A percentile compares a stretch with the other conserved stretches of the same genome.
Evolutionary conservation across 2,797 vertebrate species (phyloP).

Genomic region (Myotis pilosus): DNA sequence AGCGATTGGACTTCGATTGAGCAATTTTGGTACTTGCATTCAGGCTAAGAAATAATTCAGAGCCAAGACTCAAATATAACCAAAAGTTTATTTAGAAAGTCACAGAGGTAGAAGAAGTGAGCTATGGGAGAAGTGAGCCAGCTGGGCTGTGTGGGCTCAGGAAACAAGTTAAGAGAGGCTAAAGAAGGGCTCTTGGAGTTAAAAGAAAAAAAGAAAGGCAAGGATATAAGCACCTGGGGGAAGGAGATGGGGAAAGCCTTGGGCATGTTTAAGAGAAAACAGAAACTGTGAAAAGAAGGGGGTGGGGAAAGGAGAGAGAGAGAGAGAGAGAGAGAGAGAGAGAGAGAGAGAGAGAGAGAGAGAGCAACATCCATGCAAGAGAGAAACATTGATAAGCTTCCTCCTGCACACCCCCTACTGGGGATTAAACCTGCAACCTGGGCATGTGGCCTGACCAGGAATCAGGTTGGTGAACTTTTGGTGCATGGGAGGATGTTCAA

Average conservation of each 20-base stretch:
- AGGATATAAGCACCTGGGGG: background rate
- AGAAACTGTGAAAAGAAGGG: background rate
- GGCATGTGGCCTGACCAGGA: no score
- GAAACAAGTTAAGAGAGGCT: background rate
- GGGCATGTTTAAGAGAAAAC: no score
- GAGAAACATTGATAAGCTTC: no score
- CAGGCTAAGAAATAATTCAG: background rate
- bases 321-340: no score
- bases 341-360: no score
- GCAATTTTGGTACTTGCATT: background rate
- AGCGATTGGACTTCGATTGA: background rate
- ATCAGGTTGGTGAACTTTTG: no score
- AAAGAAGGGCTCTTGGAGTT: background rate
- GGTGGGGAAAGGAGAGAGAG: no score
- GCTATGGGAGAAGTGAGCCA: background rate
- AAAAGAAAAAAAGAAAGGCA: background rate
- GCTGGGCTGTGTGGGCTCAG: background rate
- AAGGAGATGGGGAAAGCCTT: background rate
- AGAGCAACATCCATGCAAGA: no score
- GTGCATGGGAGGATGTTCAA: no score
- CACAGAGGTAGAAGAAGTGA: background rate
- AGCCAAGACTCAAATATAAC: background rate
- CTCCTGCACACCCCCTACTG: no score
- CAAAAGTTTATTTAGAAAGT: background rate
- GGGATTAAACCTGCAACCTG: no score